Conservation (phyloP, 2,113 vertebrate species). For the Isichthys henryi region DNA sequence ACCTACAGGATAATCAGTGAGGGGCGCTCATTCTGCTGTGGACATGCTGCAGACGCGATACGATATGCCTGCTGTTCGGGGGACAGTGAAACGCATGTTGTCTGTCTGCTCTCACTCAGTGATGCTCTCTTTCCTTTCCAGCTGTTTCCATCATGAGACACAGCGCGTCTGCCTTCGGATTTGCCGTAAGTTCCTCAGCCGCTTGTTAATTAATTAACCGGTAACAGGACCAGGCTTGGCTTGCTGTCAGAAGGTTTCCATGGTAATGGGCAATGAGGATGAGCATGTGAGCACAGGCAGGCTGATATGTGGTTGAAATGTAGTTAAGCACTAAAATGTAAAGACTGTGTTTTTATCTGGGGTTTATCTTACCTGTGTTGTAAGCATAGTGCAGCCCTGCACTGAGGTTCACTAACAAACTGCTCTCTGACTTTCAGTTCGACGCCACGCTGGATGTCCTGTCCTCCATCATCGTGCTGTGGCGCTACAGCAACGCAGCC, state of each 20-base stretch:
- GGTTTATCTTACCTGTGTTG: neutral
- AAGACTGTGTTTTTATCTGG: neutral
- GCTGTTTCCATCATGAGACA: conserved; percentile 92
- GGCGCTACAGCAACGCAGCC: conserved; percentile 94
- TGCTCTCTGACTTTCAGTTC: conserved; percentile 62
- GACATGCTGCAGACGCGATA: neutral
- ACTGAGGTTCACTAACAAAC: neutral
- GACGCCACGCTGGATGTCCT: conserved; percentile 87
- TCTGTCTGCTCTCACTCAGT: neutral
- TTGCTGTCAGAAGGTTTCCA: neutral
- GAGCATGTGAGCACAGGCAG: neutral
- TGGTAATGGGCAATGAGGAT: neutral
- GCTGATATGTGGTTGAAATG: neutral
- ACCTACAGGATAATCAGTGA: neutral
- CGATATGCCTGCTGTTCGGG: neutral
- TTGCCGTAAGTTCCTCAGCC: conserved; percentile 79
- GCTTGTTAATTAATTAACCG: neutral
- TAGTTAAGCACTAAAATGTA: neutral
- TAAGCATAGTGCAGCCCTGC: neutral
- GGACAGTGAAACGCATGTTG: neutral
- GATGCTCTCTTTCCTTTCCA: conserved; percentile 49
- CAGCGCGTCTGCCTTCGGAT: conserved; percentile 93
- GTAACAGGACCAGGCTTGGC: neutral
- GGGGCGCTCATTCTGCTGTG: neutral
- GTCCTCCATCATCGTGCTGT: conserved; percentile 90